Conservation (phyloP, 2,888 invertebrate genomes). For the Parasteatoda lunata region DNA sequence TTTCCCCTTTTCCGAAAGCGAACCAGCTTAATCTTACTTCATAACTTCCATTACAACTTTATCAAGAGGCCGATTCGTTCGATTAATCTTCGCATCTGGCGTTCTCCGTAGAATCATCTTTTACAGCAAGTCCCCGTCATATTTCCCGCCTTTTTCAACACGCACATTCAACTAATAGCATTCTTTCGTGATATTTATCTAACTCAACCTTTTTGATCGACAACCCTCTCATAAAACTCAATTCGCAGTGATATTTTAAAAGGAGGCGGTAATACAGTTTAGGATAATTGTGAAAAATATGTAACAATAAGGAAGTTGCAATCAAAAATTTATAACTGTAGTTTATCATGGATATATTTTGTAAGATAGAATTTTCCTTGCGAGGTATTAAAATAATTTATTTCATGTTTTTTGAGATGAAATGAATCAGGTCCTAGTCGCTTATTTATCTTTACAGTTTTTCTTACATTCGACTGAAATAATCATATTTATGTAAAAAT, state of each 20-base stretch:
- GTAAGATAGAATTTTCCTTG: no score
- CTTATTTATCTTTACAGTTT: no score
- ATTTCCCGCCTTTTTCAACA: constrained; percentile 37
- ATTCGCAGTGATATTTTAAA: constrained; percentile 41
- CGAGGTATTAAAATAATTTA: no score
- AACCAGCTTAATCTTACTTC: constrained; percentile 52
- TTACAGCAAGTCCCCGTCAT: constrained; percentile 22
- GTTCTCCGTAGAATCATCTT: constrained; percentile 53
- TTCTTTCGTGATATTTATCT: constrained; percentile 59
- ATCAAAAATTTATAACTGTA: no score
- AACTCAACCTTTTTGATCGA: constrained; percentile 32
- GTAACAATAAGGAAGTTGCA: neutral
- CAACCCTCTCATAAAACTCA: constrained; percentile 47
- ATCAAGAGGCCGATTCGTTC: constrained; percentile 51
- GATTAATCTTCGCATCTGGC: constrained; percentile 65
- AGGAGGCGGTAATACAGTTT: no score
- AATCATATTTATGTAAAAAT: no score
- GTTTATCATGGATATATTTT: no score
- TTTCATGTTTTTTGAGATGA: no score
- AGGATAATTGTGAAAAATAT: neutral
- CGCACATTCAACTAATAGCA: constrained; percentile 57
- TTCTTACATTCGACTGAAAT: no score
- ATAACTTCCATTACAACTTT: constrained; percentile 66
- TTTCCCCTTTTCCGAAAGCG: constrained; percentile 1
- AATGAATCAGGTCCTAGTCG: no score